Conservation (phyloP, 2,797 vertebrate species). For the Peromyscus attwateri region DNA sequence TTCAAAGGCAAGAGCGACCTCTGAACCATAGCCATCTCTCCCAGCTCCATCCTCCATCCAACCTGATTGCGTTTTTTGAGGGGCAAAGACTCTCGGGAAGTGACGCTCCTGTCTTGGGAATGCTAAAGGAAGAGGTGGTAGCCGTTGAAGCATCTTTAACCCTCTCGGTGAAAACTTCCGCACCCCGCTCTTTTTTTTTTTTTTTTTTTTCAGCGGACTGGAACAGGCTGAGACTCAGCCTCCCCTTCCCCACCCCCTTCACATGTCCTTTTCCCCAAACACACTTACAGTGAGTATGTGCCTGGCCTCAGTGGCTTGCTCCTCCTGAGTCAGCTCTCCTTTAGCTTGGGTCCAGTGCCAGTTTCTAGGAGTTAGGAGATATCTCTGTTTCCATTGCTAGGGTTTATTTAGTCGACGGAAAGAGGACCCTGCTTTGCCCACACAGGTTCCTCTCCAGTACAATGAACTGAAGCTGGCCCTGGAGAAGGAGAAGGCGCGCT, state of each 20-base stretch:
- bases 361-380: constrained; percentile 92
- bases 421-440: constrained; percentile 96
- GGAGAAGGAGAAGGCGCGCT: constrained; percentile 97
- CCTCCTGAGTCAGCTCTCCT: constrained; percentile 84
- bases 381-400: constrained; percentile 92
- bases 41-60: constrained; percentile 74
- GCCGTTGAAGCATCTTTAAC: constrained; percentile 70
- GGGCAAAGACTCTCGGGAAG: constrained; percentile 75
- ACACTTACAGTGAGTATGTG: constrained; percentile 83
- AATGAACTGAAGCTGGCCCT: constrained; percentile 97
- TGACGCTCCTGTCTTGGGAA: constrained; percentile 76
- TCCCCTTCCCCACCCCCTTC: constrained; percentile 76
- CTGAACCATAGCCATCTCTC: constrained; percentile 67
- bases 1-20: constrained; percentile 74
- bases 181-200: constrained; percentile 69
- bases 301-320: constrained; percentile 84
- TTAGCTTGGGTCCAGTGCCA: constrained; percentile 87
- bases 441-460: constrained; percentile 97
- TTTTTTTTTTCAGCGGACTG: constrained; percentile 59
- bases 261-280: constrained; percentile 85
- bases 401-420: constrained; percentile 98
- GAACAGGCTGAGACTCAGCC: constrained; percentile 74
- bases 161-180: constrained; percentile 71
- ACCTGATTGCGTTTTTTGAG: constrained; percentile 79
- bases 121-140: constrained; percentile 79